Conservation (phyloP, 1,140 invertebrate species). For the Camponotus vicinus region DNA sequence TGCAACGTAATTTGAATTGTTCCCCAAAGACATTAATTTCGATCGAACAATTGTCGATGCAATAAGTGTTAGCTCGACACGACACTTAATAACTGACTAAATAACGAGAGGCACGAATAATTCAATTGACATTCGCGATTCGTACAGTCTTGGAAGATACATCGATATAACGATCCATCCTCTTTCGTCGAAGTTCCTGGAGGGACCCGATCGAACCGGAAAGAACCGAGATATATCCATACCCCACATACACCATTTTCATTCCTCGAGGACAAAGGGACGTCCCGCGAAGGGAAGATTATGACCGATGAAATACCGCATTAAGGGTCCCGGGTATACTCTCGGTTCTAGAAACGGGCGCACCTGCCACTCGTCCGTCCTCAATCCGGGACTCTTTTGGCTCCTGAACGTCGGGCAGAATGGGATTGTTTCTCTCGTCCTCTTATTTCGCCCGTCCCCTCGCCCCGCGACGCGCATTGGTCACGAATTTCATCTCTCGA, state of each 20-base stretch:
- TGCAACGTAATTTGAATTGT: background rate
- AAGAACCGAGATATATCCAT: conserved; percentile 25
- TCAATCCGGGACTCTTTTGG: conserved; percentile 58
- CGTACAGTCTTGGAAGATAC: background rate
- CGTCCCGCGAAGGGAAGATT: conserved; percentile 56
- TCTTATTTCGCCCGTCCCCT: conserved; percentile 18
- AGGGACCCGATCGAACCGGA: background rate
- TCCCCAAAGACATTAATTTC: background rate
- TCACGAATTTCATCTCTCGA: conserved; percentile 75
- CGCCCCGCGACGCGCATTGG: conserved; percentile 20
- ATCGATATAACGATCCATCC: background rate
- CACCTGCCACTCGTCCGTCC: conserved; percentile 73
- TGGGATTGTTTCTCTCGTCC: conserved; percentile 63
- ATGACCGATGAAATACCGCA: conserved; percentile 75
- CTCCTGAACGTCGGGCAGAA: conserved; percentile 21
- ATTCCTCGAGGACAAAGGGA: conserved; percentile 50
- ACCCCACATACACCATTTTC: conserved; percentile 36
- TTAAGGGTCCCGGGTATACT: conserved; percentile 60
- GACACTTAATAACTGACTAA: background rate
- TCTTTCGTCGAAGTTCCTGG: background rate
- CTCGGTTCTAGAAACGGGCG: conserved; percentile 64
- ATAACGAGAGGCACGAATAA: background rate
- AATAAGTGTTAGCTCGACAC: background rate
- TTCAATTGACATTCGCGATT: background rate
- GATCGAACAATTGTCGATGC: background rate